Evolutionary conservation across 2,113 vertebrate genomes (phyloP).

Genomic region (Okapia johnstoni): DNA sequence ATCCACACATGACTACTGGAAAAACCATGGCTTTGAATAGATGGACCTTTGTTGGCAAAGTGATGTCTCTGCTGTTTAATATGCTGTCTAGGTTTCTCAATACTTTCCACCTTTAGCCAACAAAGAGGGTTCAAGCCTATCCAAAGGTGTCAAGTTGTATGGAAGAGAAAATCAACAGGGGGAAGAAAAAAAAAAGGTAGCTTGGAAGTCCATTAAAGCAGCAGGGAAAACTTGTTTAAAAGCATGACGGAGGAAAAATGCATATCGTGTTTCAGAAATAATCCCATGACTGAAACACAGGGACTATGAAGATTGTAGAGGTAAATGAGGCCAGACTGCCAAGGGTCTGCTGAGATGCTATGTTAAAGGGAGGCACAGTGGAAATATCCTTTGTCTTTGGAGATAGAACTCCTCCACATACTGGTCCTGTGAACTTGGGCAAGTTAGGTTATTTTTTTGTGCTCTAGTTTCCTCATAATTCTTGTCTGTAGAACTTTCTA

Average conservation of each 20-base stretch:
- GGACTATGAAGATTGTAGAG: background rate
- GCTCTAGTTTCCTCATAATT: background rate
- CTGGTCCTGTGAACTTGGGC: background rate
- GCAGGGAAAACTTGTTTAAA: background rate
- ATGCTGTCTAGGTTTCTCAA: background rate
- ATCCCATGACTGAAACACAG: background rate
- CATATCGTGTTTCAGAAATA: background rate
- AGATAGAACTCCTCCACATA: background rate
- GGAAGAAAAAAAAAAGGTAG: background rate
- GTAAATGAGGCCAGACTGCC: background rate
- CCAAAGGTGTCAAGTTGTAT: background rate
- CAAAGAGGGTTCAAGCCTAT: background rate
- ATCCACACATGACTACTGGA: background rate
- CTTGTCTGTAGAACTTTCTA: background rate
- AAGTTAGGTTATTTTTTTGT: background rate
- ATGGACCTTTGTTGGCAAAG: background rate
- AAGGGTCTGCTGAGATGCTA: background rate
- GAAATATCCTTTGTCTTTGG: background rate
- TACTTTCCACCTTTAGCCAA: background rate
- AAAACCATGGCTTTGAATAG: background rate
- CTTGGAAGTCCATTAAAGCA: background rate
- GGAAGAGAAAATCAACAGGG: background rate
- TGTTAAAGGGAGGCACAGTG: background rate
- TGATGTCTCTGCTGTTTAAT: background rate
- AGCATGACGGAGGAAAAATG: background rate